phyloP scores from a whole-genome alignment of 2,113 vertebrate genomes.

The Piaya cayana region DNA sequence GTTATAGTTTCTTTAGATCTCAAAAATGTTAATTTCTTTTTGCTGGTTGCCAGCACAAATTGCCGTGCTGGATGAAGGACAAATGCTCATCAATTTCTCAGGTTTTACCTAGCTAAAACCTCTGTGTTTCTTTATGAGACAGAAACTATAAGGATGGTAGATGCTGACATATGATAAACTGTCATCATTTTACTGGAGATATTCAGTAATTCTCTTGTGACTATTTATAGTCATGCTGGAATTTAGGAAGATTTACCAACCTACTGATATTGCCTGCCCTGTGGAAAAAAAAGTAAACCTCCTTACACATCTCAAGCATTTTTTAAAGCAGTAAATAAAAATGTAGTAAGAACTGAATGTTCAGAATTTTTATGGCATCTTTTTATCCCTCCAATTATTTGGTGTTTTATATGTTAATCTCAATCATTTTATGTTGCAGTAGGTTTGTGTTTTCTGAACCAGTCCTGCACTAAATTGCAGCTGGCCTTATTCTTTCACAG shows the following conservation, averaged over 20 bases:
- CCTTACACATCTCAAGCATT: neutral
- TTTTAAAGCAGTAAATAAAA: conserved; percentile 16
- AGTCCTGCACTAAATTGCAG: neutral
- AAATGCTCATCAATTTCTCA: neutral
- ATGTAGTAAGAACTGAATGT: neutral
- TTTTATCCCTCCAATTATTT: neutral
- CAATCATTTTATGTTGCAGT: neutral
- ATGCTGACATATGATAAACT: conserved; percentile 24
- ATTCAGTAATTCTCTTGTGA: conserved; percentile 19
- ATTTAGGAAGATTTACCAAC: conserved; percentile 28
- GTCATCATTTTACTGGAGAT: neutral
- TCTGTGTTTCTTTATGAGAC: neutral
- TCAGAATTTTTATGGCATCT: neutral
- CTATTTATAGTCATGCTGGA: conserved; percentile 26
- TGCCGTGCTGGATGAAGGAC: neutral
- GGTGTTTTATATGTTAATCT: neutral
- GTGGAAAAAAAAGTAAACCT: neutral
- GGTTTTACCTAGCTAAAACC: neutral
- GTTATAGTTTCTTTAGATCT: conserved; percentile 7
- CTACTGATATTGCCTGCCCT: neutral
- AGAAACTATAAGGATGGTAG: neutral
- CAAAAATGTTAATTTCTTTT: conserved; percentile 5
- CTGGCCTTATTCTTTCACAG: neutral
- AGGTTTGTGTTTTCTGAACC: neutral
- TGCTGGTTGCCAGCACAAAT: neutral